phyloP scores from a whole-genome alignment of 2,888 invertebrate genomes.

The Tipula unca region DNA sequence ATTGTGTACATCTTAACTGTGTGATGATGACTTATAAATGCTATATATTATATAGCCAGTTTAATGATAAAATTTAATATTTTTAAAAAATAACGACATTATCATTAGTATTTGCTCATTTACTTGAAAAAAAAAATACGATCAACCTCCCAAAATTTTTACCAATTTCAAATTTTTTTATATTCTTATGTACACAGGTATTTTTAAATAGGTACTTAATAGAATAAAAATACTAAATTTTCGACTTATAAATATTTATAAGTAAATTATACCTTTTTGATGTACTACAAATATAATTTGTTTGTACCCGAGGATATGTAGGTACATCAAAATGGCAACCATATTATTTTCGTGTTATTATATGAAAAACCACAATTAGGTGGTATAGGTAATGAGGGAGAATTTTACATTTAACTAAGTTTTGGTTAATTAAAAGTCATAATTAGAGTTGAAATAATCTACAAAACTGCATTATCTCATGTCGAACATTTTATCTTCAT shows the following conservation, averaged over 20 bases:
- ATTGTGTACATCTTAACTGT: neutral
- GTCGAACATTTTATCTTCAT: too few relatives aligned
- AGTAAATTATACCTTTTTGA: neutral
- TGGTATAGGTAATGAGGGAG: neutral
- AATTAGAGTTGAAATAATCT: neutral
- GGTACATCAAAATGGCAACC: neutral
- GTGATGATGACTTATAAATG: neutral
- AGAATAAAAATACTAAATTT: neutral
- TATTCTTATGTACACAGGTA: neutral
- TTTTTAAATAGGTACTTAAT: neutral
- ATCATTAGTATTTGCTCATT: neutral
- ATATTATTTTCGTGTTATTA: neutral
- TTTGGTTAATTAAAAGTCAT: neutral
- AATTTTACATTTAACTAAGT: neutral
- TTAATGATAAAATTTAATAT: neutral
- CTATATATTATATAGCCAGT: neutral
- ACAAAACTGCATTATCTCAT: too few relatives aligned
- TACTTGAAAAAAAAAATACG: neutral
- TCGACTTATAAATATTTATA: neutral
- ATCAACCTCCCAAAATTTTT: neutral
- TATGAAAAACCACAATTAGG: neutral
- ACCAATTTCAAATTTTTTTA: neutral
- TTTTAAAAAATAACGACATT: neutral
- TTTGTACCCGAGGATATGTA: neutral
- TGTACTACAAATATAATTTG: neutral